Percentiles rank a stretch among this genome's conserved stretches.
phyloP scores from a whole-genome alignment of 2,113 vertebrate genomes.

The Labeo catla region DNA sequence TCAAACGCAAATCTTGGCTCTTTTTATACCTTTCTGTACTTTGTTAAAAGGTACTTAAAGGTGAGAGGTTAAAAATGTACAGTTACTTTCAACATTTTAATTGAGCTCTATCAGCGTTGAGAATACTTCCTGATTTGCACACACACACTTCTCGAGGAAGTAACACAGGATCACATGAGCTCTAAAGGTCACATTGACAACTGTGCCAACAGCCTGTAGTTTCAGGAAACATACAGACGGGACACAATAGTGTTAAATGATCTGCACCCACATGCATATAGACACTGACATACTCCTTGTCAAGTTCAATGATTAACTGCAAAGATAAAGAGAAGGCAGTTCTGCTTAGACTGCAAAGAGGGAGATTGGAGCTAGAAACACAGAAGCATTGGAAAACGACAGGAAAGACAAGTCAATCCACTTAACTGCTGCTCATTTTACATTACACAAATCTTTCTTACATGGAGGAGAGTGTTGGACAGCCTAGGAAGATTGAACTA shows the following conservation, averaged over 20 bases:
- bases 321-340: conserved; percentile 42
- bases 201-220: conserved; percentile 40
- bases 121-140: conserved; percentile 31
- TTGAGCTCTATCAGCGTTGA: neutral
- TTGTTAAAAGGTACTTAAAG: neutral
- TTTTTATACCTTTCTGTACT: neutral
- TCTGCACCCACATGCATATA: conserved; percentile 24
- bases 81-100: neutral
- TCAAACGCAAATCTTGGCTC: neutral
- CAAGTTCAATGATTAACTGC: conserved; percentile 59
- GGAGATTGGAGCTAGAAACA: conserved; percentile 34
- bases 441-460: conserved; percentile 26
- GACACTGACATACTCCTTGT: conserved; percentile 21
- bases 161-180: conserved; percentile 39
- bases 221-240: conserved; percentile 12
- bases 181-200: conserved; percentile 57
- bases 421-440: conserved; percentile 5
- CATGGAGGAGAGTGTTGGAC: conserved; percentile 62
- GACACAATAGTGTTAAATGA: conserved; percentile 39
- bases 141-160: conserved; percentile 39
- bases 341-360: conserved; percentile 21
- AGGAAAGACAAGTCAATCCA: conserved; percentile 13
- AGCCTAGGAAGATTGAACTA: conserved; percentile 62
- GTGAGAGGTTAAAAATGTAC: neutral
- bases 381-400: conserved; percentile 20